A percentile compares a stretch with the other conserved stretches of the same genome.
Conservation (phyloP, 1,140 invertebrate genomes). For the Diabrotica undecimpunctata region DNA sequence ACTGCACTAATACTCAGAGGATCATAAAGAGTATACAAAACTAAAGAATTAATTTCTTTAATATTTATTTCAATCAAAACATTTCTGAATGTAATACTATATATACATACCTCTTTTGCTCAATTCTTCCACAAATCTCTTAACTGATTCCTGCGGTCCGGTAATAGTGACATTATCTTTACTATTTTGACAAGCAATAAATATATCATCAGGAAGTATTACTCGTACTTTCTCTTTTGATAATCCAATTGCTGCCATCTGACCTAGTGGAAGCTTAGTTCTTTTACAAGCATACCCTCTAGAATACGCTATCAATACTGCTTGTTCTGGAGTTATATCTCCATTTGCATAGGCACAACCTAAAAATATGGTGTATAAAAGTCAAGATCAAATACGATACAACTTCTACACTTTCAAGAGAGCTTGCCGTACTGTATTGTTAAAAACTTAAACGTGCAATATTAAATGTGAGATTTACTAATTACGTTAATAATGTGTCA, state of each 20-base stretch:
- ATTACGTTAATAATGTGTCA: no score
- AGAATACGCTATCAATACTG: conserved; percentile 76
- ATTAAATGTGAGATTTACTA: no score
- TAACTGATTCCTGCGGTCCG: conserved; percentile 68
- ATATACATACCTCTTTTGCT: conserved; percentile 67
- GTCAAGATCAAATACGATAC: no score
- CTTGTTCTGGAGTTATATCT: conserved; percentile 75
- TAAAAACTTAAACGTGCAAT: no score
- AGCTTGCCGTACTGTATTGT: no score
- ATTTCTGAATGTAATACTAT: no score
- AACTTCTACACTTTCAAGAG: no score
- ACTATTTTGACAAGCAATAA: conserved; percentile 92
- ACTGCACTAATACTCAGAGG: no score
- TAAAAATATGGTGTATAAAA: conserved; percentile 16
- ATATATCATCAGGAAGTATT: conserved; percentile 70
- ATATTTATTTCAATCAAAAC: no score
- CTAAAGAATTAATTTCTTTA: no score
- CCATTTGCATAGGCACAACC: conserved; percentile 88
- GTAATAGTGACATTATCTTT: conserved; percentile 89
- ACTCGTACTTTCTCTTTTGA: conserved; percentile 78
- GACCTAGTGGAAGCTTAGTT: conserved; percentile 54
- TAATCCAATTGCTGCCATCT: conserved; percentile 84
- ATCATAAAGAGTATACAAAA: no score
- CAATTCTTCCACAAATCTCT: conserved; percentile 69
- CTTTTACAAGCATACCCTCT: conserved; percentile 78